Evolutionary conservation across 2,888 invertebrate species (phyloP).

Genomic region (Antheraea assamensis): DNA sequence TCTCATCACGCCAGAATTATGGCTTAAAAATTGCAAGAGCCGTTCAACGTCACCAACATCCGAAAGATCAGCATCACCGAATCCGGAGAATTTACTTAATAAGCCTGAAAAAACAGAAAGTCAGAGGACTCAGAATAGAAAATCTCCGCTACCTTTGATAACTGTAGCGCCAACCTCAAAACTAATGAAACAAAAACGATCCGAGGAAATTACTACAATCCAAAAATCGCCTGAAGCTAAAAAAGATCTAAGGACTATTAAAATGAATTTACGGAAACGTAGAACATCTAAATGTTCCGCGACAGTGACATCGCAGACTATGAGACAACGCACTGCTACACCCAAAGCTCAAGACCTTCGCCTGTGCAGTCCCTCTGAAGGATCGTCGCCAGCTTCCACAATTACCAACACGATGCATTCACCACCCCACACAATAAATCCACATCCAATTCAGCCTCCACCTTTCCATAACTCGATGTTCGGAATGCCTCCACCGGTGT

Average conservation of each 20-base stretch:
- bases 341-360: slow-evolving; percentile 76
- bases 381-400: slow-evolving; percentile 65
- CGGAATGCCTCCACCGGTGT: slow-evolving; percentile 71
- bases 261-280: slow-evolving; percentile 75
- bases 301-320: slow-evolving; percentile 70
- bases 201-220: slow-evolving; percentile 58
- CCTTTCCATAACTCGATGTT: slow-evolving; percentile 67
- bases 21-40: slow-evolving; percentile 91
- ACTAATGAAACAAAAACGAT: slow-evolving; percentile 77
- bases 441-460: slow-evolving; percentile 50
- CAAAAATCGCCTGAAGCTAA: slow-evolving; percentile 73
- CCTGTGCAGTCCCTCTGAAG: slow-evolving; percentile 70
- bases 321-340: slow-evolving; percentile 60
- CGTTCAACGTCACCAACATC: slow-evolving; percentile 83
- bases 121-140: slow-evolving; percentile 52
- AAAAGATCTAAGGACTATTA: slow-evolving; percentile 63
- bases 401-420: slow-evolving; percentile 64
- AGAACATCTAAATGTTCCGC: slow-evolving; percentile 71
- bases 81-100: slow-evolving; percentile 57
- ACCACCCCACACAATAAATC: slow-evolving; percentile 64
- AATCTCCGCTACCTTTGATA: slow-evolving; percentile 84
- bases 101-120: slow-evolving; percentile 56
- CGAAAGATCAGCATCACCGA: slow-evolving; percentile 80
- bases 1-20: slow-evolving; percentile 94
- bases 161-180: slow-evolving; percentile 86